phyloP scores from a whole-genome alignment of 2,113 vertebrate genomes.

The Collichthys lucidus region DNA sequence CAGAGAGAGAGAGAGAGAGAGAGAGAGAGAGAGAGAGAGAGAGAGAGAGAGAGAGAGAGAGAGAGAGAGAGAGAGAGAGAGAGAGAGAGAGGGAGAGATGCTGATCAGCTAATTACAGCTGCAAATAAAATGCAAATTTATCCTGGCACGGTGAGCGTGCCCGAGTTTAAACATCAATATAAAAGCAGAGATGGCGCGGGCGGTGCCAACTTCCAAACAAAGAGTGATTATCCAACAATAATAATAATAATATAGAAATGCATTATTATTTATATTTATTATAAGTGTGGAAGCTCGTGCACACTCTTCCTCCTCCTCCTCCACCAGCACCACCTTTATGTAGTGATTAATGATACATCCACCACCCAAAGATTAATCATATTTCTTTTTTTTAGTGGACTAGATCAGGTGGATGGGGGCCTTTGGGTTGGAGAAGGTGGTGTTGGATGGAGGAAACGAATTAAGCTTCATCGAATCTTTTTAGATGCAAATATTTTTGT shows the following conservation, averaged over 20 bases:
- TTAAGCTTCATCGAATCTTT: conserved; percentile 84
- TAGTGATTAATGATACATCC: conserved; percentile 82
- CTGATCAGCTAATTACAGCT: conserved; percentile 96
- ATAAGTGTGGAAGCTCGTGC: conserved; percentile 8
- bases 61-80: too few relatives aligned
- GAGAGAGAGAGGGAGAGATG: conserved; percentile 85
- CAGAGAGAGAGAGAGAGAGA: too few relatives aligned
- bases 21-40: too few relatives aligned
- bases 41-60: too few relatives aligned
- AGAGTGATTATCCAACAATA: conserved; percentile 45
- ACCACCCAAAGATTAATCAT: conserved; percentile 79
- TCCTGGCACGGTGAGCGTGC: conserved; percentile 88
- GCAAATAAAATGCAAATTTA: conserved; percentile 95
- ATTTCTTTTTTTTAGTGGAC: conserved; percentile 49
- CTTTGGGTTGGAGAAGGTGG: background rate
- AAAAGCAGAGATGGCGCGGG: conserved; percentile 83
- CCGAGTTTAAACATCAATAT: conserved; percentile 88
- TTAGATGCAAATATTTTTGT: conserved; percentile 87
- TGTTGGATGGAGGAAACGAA: conserved; percentile 59
- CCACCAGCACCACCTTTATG: conserved; percentile 9
- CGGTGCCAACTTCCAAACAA: conserved; percentile 62
- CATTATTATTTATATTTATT: conserved; percentile 29
- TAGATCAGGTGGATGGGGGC: conserved; percentile 60
- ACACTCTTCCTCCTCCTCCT: background rate
- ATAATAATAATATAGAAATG: background rate